Base-by-base conservation (phyloP, 2,113 vertebrate genomes). In the Carollia perspicillata region DNA sequence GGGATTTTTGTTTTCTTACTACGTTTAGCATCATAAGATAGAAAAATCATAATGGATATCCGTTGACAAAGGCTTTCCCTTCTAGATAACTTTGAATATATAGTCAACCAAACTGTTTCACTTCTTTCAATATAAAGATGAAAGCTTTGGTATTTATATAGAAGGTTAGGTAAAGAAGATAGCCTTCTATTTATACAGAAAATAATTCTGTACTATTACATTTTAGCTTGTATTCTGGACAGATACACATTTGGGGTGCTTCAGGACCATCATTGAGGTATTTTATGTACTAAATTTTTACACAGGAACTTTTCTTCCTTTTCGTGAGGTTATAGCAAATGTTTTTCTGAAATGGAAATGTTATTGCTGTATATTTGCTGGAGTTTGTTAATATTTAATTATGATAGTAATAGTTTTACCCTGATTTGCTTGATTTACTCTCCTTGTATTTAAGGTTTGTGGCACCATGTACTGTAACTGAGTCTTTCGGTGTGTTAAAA, bases 101-200 rank as follows among this genome's bases (percentile, higher is more conserved):
- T 63, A 81, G 44, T 89, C 65, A 49, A 33, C 42, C 4, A 44
- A 37, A 0, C 40, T 88, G 0, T 20, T 30, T 33, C 1, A 0
- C 0, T 35, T 28, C 47, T 96, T 96, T 86, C 63, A 77, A 11
- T 16, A 4, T 10, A 71, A 35, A 81, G 58, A 53, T 79, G 30
- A 92, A 93, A 95, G 81, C 65, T 95, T 75, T 63, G 40, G 2
- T 90, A 72, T 88, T 81, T 90, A 90, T 84, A 44, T 78, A 16
- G 37, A 89, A 95, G 44, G 8, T 77, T 84, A 95, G 87, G 68
- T 83, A 74, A 87, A 89, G 77, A 55, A 63, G 9, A 94, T 80
- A 55, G 26, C 17, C 49, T 93, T 96, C 30, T 77, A 89, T 51
- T 72, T 93, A 0, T 0, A 22, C 60, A 92, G 2, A 88, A 97